phyloP scores from a whole-genome alignment of 2,797 vertebrate genomes.

The Dendrocincla fuliginosa region DNA sequence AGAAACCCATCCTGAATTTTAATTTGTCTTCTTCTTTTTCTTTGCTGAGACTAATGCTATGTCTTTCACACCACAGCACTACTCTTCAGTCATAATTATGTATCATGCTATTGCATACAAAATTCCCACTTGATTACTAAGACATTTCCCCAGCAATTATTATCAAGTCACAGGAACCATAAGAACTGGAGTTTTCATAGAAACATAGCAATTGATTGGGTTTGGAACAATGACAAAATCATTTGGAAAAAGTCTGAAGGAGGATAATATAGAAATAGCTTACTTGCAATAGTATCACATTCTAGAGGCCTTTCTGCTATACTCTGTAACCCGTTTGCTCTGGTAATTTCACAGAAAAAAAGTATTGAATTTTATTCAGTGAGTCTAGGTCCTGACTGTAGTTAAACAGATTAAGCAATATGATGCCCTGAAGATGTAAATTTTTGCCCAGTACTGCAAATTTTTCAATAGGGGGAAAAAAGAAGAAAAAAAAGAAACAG shows the following conservation, averaged over 20 bases:
- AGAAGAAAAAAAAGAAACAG: background rate
- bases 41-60: background rate
- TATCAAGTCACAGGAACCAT: background rate
- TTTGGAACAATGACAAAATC: slow-evolving; percentile 26
- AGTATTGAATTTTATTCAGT: background rate
- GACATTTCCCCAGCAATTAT: slow-evolving; percentile 13
- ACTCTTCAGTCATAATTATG: background rate
- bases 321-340: background rate
- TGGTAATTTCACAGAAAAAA: background rate
- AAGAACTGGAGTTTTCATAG: background rate
- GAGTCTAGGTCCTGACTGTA: background rate
- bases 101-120: background rate
- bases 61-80: background rate
- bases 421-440: background rate
- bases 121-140: slow-evolving; percentile 9
- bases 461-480: background rate
- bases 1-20: background rate
- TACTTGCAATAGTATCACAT: background rate
- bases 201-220: slow-evolving; percentile 28
- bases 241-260: slow-evolving; percentile 28
- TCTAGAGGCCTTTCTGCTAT: background rate
- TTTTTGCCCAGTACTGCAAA: background rate
- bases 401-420: background rate
- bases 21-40: background rate
- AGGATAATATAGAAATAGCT: background rate